Conservation (phyloP, 2,797 vertebrate species). For the Nyctalus aviator region DNA sequence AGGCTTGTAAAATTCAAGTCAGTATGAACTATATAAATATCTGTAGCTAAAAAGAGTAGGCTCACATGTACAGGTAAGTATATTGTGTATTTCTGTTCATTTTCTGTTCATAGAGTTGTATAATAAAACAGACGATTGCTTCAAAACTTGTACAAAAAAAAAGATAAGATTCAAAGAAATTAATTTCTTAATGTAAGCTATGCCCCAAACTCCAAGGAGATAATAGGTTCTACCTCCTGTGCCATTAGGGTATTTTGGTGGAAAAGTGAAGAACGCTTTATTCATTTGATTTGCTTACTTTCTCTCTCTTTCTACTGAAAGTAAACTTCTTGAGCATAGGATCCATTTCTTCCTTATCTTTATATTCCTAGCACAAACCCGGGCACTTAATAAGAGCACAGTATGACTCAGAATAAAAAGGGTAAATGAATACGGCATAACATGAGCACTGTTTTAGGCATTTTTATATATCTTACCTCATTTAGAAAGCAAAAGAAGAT, state of each 20-base stretch:
- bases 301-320: neutral
- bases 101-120: conserved; percentile 97
- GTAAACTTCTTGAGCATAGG: neutral
- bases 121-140: conserved; percentile 94
- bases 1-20: conserved; percentile 86
- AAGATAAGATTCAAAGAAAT: conserved; percentile 13
- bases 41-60: conserved; percentile 90
- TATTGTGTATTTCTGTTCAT: conserved; percentile 93
- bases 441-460: neutral
- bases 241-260: neutral
- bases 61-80: conserved; percentile 96
- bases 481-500: conserved; percentile 15
- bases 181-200: conserved; percentile 22
- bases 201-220: neutral
- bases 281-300: conserved; percentile 19
- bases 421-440: neutral
- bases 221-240: neutral
- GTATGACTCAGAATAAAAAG: conserved; percentile 34
- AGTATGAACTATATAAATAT: conserved; percentile 90
- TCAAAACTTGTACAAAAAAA: conserved; percentile 92
- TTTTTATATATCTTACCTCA: conserved; percentile 41
- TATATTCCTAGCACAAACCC: neutral
- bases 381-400: neutral
- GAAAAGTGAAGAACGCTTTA: neutral
- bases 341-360: conserved; percentile 16